Evolutionary conservation across 2,888 invertebrate species (phyloP).

Genomic region (Tenthredo notha): DNA sequence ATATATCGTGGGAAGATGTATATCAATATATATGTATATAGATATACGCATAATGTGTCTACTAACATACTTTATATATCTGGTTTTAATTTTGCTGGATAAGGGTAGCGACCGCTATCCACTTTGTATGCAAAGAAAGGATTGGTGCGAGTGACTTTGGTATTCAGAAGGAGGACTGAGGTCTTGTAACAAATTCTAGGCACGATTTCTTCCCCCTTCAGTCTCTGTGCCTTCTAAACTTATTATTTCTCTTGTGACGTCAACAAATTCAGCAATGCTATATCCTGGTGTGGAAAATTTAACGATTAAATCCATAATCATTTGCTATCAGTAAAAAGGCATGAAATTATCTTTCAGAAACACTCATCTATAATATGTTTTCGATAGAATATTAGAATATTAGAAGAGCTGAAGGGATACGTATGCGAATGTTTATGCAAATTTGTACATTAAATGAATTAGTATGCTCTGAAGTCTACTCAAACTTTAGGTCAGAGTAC

Average conservation of each 20-base stretch:
- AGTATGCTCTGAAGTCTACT: slow-evolving; percentile 8
- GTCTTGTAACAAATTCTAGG: slow-evolving; percentile 38
- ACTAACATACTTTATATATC: slow-evolving; percentile 51
- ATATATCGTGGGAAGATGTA: not conserved
- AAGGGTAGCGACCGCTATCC: slow-evolving; percentile 68
- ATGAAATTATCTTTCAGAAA: not conserved
- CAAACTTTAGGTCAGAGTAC: slow-evolving; percentile 3
- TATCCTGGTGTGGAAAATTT: not conserved
- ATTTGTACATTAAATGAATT: not conserved
- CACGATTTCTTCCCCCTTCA: slow-evolving; percentile 13
- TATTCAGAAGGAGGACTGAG: slow-evolving; percentile 62
- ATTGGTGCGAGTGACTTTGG: slow-evolving; percentile 59
- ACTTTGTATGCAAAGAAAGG: slow-evolving; percentile 65
- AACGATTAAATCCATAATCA: not conserved
- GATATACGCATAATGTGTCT: not conserved
- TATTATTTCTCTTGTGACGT: slow-evolving; percentile 41
- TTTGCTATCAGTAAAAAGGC: not conserved
- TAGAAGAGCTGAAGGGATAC: not conserved
- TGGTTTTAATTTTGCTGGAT: slow-evolving; percentile 52
- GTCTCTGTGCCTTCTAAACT: not conserved
- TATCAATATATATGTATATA: slow-evolving; percentile 3
- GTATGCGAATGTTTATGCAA: not conserved
- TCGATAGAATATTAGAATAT: not conserved
- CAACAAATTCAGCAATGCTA: slow-evolving; percentile 5
- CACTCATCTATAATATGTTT: no score